Evolutionary conservation across 2,888 invertebrate genomes (phyloP).

Genomic region (Pyrocoelia pectoralis): DNA sequence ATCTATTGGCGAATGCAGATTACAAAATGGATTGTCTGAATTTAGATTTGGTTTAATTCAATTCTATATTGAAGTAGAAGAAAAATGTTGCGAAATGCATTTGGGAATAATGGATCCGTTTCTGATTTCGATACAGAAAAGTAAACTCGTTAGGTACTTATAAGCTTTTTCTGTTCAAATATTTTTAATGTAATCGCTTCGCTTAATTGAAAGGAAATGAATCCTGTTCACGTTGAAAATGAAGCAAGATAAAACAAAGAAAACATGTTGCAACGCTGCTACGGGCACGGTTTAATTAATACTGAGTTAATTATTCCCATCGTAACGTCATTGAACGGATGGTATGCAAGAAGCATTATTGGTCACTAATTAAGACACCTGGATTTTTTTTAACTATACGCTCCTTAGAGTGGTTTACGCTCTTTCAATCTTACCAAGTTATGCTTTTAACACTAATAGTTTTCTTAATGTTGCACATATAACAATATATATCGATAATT

Average conservation of each 20-base stretch:
- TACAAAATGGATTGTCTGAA: slow-evolving; percentile 59
- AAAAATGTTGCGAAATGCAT: slow-evolving; percentile 35
- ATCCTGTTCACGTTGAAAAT: slow-evolving; percentile 12
- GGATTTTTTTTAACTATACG: slow-evolving; percentile 7
- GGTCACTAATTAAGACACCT: slow-evolving; percentile 30
- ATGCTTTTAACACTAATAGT: neutral
- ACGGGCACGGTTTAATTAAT: slow-evolving; percentile 40
- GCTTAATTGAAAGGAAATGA: neutral
- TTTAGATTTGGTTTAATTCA: slow-evolving; percentile 58
- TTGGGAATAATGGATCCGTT: slow-evolving; percentile 32
- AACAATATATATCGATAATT: neutral
- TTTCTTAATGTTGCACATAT: neutral
- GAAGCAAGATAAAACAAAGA: slow-evolving; percentile 30
- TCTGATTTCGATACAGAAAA: slow-evolving; percentile 27
- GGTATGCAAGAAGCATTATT: slow-evolving; percentile 30
- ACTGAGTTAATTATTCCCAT: slow-evolving; percentile 37
- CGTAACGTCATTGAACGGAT: slow-evolving; percentile 34
- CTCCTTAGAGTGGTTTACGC: neutral
- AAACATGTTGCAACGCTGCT: slow-evolving; percentile 32
- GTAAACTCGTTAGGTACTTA: slow-evolving; percentile 21
- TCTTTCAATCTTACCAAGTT: neutral
- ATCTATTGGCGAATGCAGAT: slow-evolving; percentile 60
- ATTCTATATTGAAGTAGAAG: slow-evolving; percentile 49
- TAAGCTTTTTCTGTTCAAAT: slow-evolving; percentile 12
- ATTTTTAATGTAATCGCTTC: neutral